Evolutionary conservation across 2,888 invertebrate species (phyloP), one percentile per base, ranked within the genome.

Genomic region (Pediacus dermestoides): DNA sequence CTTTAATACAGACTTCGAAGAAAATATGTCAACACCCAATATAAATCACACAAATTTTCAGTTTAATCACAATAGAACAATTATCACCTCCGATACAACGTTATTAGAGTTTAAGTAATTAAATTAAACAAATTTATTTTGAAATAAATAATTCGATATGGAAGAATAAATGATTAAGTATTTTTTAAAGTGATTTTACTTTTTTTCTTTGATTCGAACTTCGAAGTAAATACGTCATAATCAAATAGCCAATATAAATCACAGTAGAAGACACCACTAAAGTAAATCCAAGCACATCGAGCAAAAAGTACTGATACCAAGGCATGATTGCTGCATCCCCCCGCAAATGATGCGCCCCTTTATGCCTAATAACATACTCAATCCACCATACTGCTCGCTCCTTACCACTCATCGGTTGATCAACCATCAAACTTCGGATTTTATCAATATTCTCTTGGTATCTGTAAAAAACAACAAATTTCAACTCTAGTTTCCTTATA

Each of bases 321-420:
- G 67, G 57, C 11, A 67, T 44, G 7, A 70, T 70, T 8, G 69
- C 66, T 1, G 62, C 63, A 10, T 71, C 61, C 2, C 73, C 70
- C 1, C 70, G 67, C 6, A 75, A 60, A 46, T 70, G 68, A 2
- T 60, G 56, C 1, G 73, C 72, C 1, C 72, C 71, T n/a, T 64
- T 58, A 39, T 75, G 68, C 11, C 70, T 66, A 4, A 76, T 41
- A 6, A 75, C 68, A 48, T 75, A 75, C 39, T 76, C 74, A 1
- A 74, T 74, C 75, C 75, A 75, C 70, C 72, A 72, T 1, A 74
- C 53, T 1, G 75, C 74, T 30, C 68, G 67, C 23, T 75, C 74
- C 16, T 72, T 25, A 0, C 68, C 59, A 1, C 44, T 39, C 50
- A 67, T 60, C 0, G 70, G 70, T 44, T 70, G 64, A 40, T 74